Base-by-base conservation (phyloP, 2,888 invertebrate species). In the Drosophila neutralis region DNA sequence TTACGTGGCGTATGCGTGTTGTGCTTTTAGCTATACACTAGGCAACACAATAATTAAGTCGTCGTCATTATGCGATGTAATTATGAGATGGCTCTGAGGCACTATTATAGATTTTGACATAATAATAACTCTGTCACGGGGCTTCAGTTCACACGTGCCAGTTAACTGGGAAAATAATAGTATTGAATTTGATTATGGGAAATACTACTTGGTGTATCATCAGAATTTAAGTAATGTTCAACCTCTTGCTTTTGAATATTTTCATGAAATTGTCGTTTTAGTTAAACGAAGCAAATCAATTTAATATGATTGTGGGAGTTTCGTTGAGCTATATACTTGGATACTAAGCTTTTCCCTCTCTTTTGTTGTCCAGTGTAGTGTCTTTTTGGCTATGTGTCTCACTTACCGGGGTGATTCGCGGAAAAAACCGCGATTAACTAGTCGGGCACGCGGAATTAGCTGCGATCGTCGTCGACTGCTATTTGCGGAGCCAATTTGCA, bases 381-480 rank as follows among this genome's bases (percentile, higher is more conserved):
- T 15, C n/a, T 5, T 59, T 54, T 49, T 27, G 35, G 38, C 21
- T 45, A 10, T 51, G 1, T 51, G 31, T 67, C 24, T 76, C 68
- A 86, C 83, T 84, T 67, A 84, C 83, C 87, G 68, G 35, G 88
- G 87, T 70, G 87, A 95, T 93, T 96, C 96, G 93, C 95, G 95
- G 91, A 96, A 95, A 91, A 95, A 95, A 93, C 95, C 95, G 87
- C 95, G 95, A 93, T 96, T 96, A 89, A 96, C 96, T 78, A 97
- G 94, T 91, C 96, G 96, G 59, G 96, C 96, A 87, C 97, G 94
- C 69, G 97, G 97, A 93, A 97, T 97, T 68, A 97, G 94, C 93
- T 97, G 97, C 60, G 96, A 96, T 85, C 96, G 94, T 78, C 96
- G 94, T 90, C 95, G 94, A 88, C 94, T 94, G 85, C 94, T 94